These are phyloP conservation scores for Crotalus tigris DNA, from an alignment of 2,113 vertebrate genomes.

Conservation along the genomic window DNA sequence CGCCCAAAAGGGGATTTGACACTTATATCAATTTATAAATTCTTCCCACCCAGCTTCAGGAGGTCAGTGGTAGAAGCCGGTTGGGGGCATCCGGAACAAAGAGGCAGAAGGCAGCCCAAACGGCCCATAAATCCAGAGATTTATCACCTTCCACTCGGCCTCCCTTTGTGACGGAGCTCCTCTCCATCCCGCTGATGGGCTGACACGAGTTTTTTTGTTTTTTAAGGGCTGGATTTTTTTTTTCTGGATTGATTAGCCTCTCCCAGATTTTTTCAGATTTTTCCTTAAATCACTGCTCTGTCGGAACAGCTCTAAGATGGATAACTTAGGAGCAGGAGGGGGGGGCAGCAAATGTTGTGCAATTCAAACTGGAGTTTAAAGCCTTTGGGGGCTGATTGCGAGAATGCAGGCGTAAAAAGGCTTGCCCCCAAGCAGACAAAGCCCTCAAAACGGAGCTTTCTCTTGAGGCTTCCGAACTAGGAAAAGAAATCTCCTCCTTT, in stretches of 20 bases:
- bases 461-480: not conserved
- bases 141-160: not conserved
- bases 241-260: constrained; percentile 8
- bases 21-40: too few species aligned
- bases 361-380: not conserved
- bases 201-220: not conserved
- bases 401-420: too few species aligned
- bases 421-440: too few species aligned
- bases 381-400: too few species aligned
- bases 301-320: not conserved
- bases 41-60: too few species aligned
- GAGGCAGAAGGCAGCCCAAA: not conserved
- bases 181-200: not conserved
- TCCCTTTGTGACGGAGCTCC: constrained; percentile 3
- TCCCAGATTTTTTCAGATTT: not conserved
- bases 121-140: constrained; percentile 6
- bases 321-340: not conserved
- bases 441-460: too few species aligned
- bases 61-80: too few species aligned
- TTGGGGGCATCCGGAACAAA: too few species aligned
- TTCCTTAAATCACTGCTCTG: constrained; percentile 1
- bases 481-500: not conserved
- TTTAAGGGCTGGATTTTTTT: not conserved
- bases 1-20: too few species aligned
- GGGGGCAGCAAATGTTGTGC: too few species aligned